phyloP scores from a whole-genome alignment of 1,140 invertebrate genomes.

The Hetaerina americana region DNA sequence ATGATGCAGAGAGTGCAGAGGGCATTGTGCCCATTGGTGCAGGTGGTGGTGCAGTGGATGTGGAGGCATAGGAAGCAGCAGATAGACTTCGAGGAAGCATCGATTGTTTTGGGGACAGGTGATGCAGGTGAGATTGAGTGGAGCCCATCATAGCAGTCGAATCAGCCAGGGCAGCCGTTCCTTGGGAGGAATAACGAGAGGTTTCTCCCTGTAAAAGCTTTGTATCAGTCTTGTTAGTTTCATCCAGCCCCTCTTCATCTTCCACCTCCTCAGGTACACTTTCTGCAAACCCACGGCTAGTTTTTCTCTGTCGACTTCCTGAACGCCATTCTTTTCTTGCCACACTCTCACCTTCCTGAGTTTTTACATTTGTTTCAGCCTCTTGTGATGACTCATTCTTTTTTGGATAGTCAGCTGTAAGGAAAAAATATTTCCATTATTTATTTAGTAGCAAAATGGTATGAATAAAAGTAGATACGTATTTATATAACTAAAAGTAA shows the following conservation, averaged over 20 bases:
- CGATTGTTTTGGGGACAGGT: not conserved
- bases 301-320: slow-evolving; percentile 29
- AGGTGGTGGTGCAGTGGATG: not conserved
- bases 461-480: no score
- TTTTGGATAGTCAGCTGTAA: slow-evolving; percentile 18
- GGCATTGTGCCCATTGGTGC: not conserved
- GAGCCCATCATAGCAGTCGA: not conserved
- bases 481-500: no score
- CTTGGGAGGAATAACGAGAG: not conserved
- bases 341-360: not conserved
- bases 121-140: not conserved
- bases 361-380: not conserved
- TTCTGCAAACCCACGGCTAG: not conserved
- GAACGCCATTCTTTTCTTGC: not conserved
- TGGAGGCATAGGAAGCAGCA: not conserved
- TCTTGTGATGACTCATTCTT: slow-evolving; percentile 20
- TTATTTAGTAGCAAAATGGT: no score
- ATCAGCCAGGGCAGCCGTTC: not conserved
- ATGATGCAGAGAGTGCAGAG: not conserved
- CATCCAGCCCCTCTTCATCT: slow-evolving; percentile 29
- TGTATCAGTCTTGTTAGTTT: slow-evolving; percentile 15
- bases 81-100: not conserved
- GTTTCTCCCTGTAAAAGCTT: not conserved
- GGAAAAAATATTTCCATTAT: no score
- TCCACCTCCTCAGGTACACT: slow-evolving; percentile 18